These are phyloP conservation scores for Pseudochromis fuscus DNA, from an alignment of 2,797 vertebrate genomes.

Conservation along the genomic window DNA sequence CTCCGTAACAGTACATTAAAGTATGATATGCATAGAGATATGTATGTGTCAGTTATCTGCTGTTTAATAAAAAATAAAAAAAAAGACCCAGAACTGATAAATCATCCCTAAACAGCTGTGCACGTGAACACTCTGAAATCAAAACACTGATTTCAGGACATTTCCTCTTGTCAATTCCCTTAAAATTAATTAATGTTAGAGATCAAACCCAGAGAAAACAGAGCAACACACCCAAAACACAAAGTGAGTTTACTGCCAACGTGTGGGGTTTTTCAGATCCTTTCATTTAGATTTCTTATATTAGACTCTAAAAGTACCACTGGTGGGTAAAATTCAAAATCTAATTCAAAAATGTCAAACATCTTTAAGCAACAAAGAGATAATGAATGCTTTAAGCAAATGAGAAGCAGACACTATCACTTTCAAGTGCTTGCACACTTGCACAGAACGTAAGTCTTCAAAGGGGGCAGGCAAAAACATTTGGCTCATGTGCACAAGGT, in stretches of 20 bases:
- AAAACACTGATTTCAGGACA: slow-evolving; percentile 77
- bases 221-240: slow-evolving; percentile 63
- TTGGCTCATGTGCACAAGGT: slow-evolving; percentile 61
- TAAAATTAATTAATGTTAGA: slow-evolving; percentile 78
- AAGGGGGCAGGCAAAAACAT: slow-evolving; percentile 51
- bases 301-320: too few relatives aligned
- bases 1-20: slow-evolving; percentile 15
- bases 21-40: not conserved
- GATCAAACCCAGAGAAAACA: slow-evolving; percentile 78
- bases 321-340: too few relatives aligned
- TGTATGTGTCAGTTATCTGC: not conserved
- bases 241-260: slow-evolving; percentile 43
- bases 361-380: slow-evolving; percentile 11
- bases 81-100: not conserved
- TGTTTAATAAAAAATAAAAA: slow-evolving; percentile 4
- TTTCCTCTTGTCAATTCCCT: slow-evolving; percentile 76
- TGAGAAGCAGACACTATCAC: slow-evolving; percentile 40
- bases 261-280: slow-evolving; percentile 37
- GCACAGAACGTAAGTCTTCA: slow-evolving; percentile 45
- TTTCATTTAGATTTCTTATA: slow-evolving; percentile 23
- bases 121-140: slow-evolving; percentile 71
- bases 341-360: too few relatives aligned
- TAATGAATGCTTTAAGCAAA: slow-evolving; percentile 34
- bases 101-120: slow-evolving; percentile 2
- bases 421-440: slow-evolving; percentile 57